phyloP scores from a whole-genome alignment of 2,113 vertebrate species.

The Delphinapterus leucas region DNA sequence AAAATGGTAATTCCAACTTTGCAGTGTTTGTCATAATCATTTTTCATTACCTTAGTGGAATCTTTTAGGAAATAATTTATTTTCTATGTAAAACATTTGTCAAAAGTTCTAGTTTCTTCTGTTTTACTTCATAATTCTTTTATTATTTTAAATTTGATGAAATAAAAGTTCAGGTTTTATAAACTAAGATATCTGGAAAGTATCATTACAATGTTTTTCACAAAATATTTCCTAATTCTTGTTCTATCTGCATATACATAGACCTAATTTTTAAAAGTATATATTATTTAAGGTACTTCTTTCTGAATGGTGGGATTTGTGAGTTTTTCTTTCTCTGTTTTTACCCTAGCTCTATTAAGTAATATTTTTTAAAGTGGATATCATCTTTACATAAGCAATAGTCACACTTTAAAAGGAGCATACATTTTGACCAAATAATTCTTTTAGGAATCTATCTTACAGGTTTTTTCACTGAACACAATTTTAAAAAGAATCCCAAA shows the following conservation, averaged over 20 bases:
- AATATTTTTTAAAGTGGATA: background rate
- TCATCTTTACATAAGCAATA: background rate
- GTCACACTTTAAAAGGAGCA: background rate
- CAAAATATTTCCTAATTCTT: background rate
- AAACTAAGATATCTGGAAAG: background rate
- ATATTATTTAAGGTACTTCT: background rate
- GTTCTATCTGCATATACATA: background rate
- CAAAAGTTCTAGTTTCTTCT: background rate
- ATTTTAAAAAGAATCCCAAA: background rate
- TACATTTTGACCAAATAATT: background rate
- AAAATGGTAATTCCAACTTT: background rate
- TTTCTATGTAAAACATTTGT: background rate
- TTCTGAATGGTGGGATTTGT: background rate
- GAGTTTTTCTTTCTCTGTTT: background rate
- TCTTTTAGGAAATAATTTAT: background rate
- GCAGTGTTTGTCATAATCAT: background rate
- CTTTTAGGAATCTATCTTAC: background rate
- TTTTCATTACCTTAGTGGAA: background rate
- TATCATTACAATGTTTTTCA: background rate
- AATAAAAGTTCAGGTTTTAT: background rate
- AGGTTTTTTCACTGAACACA: background rate
- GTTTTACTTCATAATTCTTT: background rate
- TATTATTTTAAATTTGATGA: background rate
- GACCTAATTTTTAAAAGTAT: background rate
- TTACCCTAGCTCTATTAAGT: background rate